Conservation (phyloP, 2,888 invertebrate species). For the Helicoverpa assulta region DNA sequence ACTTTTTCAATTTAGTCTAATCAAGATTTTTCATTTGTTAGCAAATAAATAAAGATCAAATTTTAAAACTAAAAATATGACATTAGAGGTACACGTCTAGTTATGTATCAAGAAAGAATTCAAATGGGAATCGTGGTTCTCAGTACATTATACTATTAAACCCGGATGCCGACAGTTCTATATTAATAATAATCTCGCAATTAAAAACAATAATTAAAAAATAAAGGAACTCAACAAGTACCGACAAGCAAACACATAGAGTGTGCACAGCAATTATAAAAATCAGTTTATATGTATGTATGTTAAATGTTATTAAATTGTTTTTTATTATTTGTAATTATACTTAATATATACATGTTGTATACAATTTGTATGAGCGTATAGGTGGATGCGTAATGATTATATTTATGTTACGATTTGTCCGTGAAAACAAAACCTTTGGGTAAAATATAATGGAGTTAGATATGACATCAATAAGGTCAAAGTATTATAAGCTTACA, state of each 20-base stretch:
- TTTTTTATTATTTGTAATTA: constrained; percentile 39
- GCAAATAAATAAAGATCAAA: too few relatives aligned
- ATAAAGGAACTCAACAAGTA: constrained; percentile 19
- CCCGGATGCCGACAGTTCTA: constrained; percentile 32
- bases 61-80: too few relatives aligned
- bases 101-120: not conserved
- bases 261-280: constrained; percentile 33
- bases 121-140: constrained; percentile 18
- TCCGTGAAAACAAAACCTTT: constrained; percentile 18
- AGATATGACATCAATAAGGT: not conserved
- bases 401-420: constrained; percentile 34
- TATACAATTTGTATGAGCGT: constrained; percentile 20
- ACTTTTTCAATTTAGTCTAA: too few relatives aligned
- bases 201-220: constrained; percentile 46
- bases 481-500: too few relatives aligned
- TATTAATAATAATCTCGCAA: constrained; percentile 6
- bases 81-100: not conserved
- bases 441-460: not conserved
- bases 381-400: constrained; percentile 21
- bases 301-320: constrained; percentile 33
- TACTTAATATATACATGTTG: constrained; percentile 26
- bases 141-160: constrained; percentile 32
- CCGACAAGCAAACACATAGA: constrained; percentile 21
- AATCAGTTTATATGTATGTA: constrained; percentile 16
- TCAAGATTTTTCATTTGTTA: too few relatives aligned